phyloP scores from a whole-genome alignment of 2,888 invertebrate species.

The Artemia sinica region DNA sequence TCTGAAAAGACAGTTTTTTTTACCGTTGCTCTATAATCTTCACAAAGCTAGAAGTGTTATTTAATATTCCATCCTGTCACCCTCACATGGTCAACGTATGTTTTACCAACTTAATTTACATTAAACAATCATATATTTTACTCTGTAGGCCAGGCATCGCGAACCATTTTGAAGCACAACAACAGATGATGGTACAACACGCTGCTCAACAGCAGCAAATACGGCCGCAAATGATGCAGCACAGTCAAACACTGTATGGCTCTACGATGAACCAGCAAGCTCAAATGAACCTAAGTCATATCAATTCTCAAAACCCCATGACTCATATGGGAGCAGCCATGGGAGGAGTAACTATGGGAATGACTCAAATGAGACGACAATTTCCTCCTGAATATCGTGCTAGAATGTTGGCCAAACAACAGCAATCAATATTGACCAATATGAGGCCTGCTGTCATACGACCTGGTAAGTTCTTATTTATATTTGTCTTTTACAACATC shows the following conservation, averaged over 20 bases:
- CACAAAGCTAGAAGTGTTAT: too few relatives aligned
- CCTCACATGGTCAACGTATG: too few relatives aligned
- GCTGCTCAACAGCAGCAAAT: background rate
- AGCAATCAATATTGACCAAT: too few relatives aligned
- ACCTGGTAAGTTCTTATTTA: too few relatives aligned
- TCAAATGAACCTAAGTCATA: background rate
- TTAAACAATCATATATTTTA: too few relatives aligned
- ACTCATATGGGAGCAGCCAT: background rate
- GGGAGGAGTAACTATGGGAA: background rate
- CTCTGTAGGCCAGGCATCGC: background rate
- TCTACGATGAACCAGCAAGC: background rate
- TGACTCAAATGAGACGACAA: conserved; percentile 4
- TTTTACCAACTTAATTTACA: too few relatives aligned
- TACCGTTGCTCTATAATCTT: too few relatives aligned
- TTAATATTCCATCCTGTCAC: too few relatives aligned
- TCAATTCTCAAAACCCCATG: background rate
- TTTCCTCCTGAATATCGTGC: conserved; percentile 1
- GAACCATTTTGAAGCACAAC: background rate
- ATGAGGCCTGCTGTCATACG: too few relatives aligned
- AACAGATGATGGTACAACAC: background rate
- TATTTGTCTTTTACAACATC: too few relatives aligned
- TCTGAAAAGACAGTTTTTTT: too few relatives aligned
- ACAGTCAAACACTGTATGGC: background rate
- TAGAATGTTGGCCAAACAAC: too few relatives aligned
- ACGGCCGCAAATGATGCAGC: background rate